Evolutionary conservation across 1,140 invertebrate species (phyloP).

Genomic region (Rhizoglyphus robini): DNA sequence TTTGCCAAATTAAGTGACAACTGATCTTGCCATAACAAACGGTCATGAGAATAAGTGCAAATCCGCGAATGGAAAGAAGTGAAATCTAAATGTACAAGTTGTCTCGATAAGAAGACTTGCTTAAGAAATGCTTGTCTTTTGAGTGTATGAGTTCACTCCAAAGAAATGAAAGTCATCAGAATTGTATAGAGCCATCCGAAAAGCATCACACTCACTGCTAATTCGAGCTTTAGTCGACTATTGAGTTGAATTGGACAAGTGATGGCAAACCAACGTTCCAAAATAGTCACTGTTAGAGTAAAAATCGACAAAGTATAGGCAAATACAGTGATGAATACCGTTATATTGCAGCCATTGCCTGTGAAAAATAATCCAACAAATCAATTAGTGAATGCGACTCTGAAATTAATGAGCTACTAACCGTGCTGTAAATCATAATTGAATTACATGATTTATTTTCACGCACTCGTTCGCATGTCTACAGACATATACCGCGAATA

Average conservation of each 20-base stretch:
- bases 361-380: constrained; percentile 13
- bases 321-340: constrained; percentile 74
- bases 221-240: constrained; percentile 48
- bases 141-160: constrained; percentile 84
- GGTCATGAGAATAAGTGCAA: constrained; percentile 84
- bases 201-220: constrained; percentile 70
- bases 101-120: constrained; percentile 88
- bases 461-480: constrained; percentile 62
- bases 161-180: constrained; percentile 79
- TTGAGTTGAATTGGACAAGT: constrained; percentile 66
- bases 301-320: constrained; percentile 71
- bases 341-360: constrained; percentile 57
- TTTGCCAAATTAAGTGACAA: too few species aligned
- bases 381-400: neutral
- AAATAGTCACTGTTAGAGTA: constrained; percentile 67
- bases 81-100: constrained; percentile 81
- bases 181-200: constrained; percentile 81
- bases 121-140: constrained; percentile 91
- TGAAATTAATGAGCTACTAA: constrained; percentile 17
- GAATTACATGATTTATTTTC: constrained; percentile 76
- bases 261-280: constrained; percentile 75
- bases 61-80: constrained; percentile 81
- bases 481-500: constrained; percentile 64
- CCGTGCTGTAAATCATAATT: constrained; percentile 63
- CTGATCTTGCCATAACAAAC: constrained; percentile 54